Conservation (phyloP, 2,113 vertebrate species). For the Malurus alboscapulatus region DNA sequence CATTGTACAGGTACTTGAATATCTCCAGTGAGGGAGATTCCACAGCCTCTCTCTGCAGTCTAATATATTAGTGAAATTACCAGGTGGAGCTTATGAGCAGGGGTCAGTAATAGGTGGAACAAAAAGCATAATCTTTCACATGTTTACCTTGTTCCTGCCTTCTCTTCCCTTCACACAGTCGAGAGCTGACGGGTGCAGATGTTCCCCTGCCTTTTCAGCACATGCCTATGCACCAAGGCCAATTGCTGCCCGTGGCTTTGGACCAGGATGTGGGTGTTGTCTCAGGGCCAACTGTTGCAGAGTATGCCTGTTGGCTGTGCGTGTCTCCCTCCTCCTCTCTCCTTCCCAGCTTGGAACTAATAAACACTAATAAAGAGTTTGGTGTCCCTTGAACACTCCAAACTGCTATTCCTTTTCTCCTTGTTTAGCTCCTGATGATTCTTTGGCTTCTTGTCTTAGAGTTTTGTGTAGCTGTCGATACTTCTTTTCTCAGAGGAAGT, state of each 20-base stretch:
- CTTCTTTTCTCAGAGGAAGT: not conserved
- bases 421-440: not conserved
- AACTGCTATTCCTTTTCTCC: not conserved
- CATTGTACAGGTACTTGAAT: not conserved
- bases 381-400: not conserved
- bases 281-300: not conserved
- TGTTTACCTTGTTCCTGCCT: not conserved
- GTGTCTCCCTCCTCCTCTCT: not conserved
- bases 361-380: not conserved
- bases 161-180: not conserved
- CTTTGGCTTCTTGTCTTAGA: not conserved
- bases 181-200: not conserved
- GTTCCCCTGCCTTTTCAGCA: not conserved
- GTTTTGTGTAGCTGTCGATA: not conserved
- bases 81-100: not conserved
- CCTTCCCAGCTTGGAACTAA: not conserved
- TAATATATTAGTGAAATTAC: not conserved
- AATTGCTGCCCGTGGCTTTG: not conserved
- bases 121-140: not conserved
- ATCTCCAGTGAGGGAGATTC: not conserved
- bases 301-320: not conserved
- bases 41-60: not conserved
- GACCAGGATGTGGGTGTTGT: not conserved
- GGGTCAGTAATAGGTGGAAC: not conserved
- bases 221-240: not conserved